These are phyloP conservation scores for Sinocyclocheilus grahami DNA, from an alignment of 2,113 vertebrate species.

Conservation along the genomic window DNA sequence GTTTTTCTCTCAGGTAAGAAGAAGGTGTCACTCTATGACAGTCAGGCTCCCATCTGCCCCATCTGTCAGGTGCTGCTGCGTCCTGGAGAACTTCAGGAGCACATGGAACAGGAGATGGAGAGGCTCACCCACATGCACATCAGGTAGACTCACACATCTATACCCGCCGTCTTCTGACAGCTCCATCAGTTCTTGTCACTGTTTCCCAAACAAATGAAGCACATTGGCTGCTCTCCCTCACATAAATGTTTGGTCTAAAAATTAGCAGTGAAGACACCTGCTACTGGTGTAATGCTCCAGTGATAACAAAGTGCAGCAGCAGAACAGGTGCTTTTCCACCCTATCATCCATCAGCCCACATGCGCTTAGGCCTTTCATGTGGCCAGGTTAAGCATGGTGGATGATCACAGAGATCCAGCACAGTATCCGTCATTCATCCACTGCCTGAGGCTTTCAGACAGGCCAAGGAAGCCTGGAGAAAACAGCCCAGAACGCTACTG, in stretches of 20 bases:
- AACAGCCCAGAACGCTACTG: not conserved
- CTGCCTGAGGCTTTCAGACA: not conserved
- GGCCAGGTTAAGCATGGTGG: slow-evolving; percentile 35
- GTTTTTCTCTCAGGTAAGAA: slow-evolving; percentile 87
- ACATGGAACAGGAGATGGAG: slow-evolving; percentile 98
- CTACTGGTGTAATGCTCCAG: slow-evolving; percentile 16
- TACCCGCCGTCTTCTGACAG: slow-evolving; percentile 19
- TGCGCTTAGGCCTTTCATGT: slow-evolving; percentile 4
- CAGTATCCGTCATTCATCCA: slow-evolving; percentile 18
- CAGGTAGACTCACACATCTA: slow-evolving; percentile 76
- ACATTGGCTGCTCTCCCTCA: slow-evolving; percentile 15
- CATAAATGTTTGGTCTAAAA: not conserved
- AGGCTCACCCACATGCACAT: slow-evolving; percentile 89
- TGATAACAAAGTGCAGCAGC: not conserved
- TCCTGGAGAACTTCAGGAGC: slow-evolving; percentile 94
- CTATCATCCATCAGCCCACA: slow-evolving; percentile 40
- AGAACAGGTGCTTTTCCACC: not conserved
- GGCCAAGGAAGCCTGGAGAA: not conserved
- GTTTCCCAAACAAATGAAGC: slow-evolving; percentile 12
- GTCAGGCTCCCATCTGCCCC: slow-evolving; percentile 95
- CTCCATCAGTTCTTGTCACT: slow-evolving; percentile 32
- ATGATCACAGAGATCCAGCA: slow-evolving; percentile 39
- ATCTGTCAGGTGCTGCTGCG: slow-evolving; percentile 97
- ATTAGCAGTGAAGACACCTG: slow-evolving; percentile 4
- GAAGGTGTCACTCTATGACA: slow-evolving; percentile 93